Conservation (phyloP, 2,113 vertebrate genomes). For the Ciconia boyciana region DNA sequence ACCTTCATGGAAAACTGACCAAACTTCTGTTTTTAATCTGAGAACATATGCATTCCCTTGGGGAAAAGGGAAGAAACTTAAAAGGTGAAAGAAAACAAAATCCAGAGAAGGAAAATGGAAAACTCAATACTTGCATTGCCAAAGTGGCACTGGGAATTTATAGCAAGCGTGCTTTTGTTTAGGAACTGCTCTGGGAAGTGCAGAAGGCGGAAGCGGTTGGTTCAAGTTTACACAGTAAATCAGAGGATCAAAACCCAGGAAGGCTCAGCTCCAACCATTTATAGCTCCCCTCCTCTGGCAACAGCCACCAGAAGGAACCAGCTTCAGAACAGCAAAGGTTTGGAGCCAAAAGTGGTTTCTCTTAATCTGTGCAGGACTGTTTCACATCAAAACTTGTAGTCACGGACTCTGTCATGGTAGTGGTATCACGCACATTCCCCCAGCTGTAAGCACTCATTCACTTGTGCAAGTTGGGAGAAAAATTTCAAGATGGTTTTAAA, state of each 20-base stretch:
- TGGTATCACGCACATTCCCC: not conserved
- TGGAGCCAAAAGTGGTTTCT: not conserved
- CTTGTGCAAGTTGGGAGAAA: not conserved
- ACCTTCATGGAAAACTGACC: not conserved
- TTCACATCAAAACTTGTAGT: not conserved
- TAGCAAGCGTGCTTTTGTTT: not conserved
- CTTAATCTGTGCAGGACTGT: not conserved
- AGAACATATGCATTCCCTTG: not conserved
- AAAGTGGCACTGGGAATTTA: not conserved
- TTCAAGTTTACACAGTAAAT: not conserved
- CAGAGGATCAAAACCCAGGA: not conserved
- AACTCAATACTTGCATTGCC: not conserved
- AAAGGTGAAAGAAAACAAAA: constrained; percentile 4
- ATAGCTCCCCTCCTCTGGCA: not conserved
- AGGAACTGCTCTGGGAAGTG: not conserved
- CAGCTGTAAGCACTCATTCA: not conserved
- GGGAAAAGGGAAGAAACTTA: not conserved
- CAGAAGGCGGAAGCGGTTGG: not conserved
- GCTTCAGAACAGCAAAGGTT: not conserved
- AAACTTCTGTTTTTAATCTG: not conserved
- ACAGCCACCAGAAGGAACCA: not conserved
- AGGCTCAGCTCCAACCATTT: not conserved
- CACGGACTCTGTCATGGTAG: not conserved
- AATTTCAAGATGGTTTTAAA: not conserved
- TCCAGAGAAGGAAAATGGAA: not conserved